Base-by-base conservation (phyloP, 1,140 invertebrate species). In the Atta cephalotes region DNA sequence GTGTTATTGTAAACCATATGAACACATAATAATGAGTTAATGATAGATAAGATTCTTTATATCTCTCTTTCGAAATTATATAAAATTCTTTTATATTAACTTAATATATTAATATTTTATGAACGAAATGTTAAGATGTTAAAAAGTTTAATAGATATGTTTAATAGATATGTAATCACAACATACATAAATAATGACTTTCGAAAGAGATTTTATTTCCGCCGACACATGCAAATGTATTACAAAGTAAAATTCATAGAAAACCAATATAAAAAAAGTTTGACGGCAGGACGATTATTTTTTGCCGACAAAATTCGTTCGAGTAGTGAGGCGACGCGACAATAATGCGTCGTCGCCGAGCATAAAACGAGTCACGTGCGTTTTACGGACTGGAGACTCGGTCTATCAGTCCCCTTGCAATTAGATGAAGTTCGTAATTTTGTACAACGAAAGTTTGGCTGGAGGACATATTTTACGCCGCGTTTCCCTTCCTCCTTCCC, bases 341-440 rank as follows among this genome's bases (percentile, higher is more conserved):
- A 5, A 35, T 77, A 5, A 35, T 77, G 28, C n/a, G 21, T 49
- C 12, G 53, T 74, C 66, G 53, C 28, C 65, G 51, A 51, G 25
- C 66, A 49, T 25, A 51, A 84, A 18, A 28, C 68, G 39, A 72
- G 66, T 79, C 62, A 80, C n/a, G 3, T 60, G 3, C 4, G 28
- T 62, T 84, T 84, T 35, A 14, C 58, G 25, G 0, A 49, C 39
- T 31, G 25, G 21, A 58, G 21, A 39, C n/a, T 31, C 21, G 18
- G n/a, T 25, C 18, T 74, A 21, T 74, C 80, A 31, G 14, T 18
- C 35, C 68, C 56, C 56, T 53, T 18, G 45, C 39, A 76, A 84
- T 84, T 84, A 84, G 35, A 76, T 76, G 35, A 58, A 84, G 70
- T 84, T 84, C 45, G 25, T 74, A 84, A 76, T 84, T 84, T 82